Percentiles rank a stretch among this genome's conserved stretches.
phyloP scores from a whole-genome alignment of 2,113 vertebrate species.

The Dolichallabes microphthalmus region DNA sequence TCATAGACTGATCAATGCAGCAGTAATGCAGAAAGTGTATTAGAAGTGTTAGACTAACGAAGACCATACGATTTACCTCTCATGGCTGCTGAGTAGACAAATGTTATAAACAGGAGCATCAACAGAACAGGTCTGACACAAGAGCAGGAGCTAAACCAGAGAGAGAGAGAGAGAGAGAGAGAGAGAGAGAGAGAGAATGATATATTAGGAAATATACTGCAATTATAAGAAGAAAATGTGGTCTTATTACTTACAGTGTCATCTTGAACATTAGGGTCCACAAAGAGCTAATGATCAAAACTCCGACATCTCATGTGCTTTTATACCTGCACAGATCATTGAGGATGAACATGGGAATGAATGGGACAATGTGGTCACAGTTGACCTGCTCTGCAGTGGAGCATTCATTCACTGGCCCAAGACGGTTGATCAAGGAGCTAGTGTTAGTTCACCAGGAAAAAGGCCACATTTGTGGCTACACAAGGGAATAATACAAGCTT shows the following conservation, averaged over 20 bases:
- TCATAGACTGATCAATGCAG: not conserved
- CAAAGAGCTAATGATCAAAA: not conserved
- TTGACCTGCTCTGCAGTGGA: constrained; percentile 19
- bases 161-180: not conserved
- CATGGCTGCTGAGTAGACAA: constrained; percentile 54
- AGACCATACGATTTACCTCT: constrained; percentile 59
- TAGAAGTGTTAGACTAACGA: not conserved
- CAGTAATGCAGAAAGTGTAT: not conserved
- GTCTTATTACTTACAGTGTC: constrained; percentile 62
- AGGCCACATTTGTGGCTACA: not conserved
- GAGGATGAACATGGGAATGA: constrained; percentile 11
- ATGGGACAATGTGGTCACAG: constrained; percentile 34
- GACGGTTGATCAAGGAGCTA: constrained; percentile 4
- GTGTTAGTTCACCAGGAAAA: not conserved
- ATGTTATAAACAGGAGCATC: constrained; percentile 52
- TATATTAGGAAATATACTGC: too few relatives aligned
- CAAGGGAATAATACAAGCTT: not conserved
- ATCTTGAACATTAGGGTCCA: constrained; percentile 55
- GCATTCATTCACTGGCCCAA: not conserved
- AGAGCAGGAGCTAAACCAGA: constrained; percentile 50
- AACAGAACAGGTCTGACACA: constrained; percentile 44
- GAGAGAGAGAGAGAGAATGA: not conserved
- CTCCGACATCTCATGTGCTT: not conserved
- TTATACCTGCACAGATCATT: constrained; percentile 35
- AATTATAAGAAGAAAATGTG: not conserved